These are phyloP conservation scores for Leptinotarsa rubiginosa DNA, from an alignment of 2,888 invertebrate species.

Conservation along the genomic window DNA sequence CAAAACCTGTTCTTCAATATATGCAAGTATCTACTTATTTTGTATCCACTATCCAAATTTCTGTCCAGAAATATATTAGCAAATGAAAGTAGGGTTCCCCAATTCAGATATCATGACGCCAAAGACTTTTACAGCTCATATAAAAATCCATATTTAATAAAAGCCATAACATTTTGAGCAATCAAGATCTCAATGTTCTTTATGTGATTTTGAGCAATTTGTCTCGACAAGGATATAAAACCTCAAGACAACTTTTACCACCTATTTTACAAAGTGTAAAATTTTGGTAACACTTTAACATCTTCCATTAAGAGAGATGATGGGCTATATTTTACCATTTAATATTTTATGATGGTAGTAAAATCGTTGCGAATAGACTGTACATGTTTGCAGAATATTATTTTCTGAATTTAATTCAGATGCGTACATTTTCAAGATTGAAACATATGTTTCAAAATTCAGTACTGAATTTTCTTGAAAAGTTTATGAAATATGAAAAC, in stretches of 20 bases:
- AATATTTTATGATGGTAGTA: slow-evolving; percentile 48
- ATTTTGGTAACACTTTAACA: slow-evolving; percentile 45
- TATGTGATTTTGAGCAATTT: slow-evolving; percentile 33
- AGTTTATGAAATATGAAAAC: too few relatives aligned
- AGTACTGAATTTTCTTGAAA: too few relatives aligned
- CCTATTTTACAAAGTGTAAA: slow-evolving; percentile 52
- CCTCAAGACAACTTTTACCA: slow-evolving; percentile 43
- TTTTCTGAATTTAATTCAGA: background rate
- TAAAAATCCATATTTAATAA: slow-evolving; percentile 26
- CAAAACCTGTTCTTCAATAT: too few relatives aligned
- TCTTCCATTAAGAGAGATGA: slow-evolving; percentile 34
- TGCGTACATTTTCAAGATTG: background rate
- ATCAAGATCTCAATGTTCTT: slow-evolving; percentile 19
- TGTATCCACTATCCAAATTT: background rate
- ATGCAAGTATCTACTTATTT: too few relatives aligned
- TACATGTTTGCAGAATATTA: slow-evolving; percentile 47
- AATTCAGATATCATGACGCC: background rate
- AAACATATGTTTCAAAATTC: too few relatives aligned
- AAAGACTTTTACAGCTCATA: slow-evolving; percentile 8
- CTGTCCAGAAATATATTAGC: background rate
- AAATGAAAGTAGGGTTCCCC: background rate
- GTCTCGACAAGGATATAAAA: slow-evolving; percentile 29
- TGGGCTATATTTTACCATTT: slow-evolving; percentile 42
- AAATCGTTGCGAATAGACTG: slow-evolving; percentile 41
- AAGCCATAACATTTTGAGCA: slow-evolving; percentile 10